Base-by-base conservation (phyloP, 2,113 vertebrate species). In the Numida meleagris region DNA sequence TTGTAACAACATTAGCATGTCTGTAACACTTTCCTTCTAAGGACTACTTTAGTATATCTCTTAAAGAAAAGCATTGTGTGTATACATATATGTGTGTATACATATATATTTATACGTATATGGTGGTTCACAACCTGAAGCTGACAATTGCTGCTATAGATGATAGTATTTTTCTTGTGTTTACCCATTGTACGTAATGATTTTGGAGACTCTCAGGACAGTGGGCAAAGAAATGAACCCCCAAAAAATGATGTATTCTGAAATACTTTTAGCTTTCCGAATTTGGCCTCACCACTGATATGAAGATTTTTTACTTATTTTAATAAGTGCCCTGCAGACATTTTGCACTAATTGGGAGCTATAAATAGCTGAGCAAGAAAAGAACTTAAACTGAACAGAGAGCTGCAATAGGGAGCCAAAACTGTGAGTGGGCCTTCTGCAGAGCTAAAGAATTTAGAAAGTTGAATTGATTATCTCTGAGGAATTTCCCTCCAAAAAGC, bases 331-430 rank as follows among this genome's bases (percentile, higher is more conserved):
- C 55, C 74, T 51, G 14, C 19, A 82, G 79, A 71, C n/a, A 33
- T 88, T 95, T 96, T 94, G 4, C 55, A 83, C 2, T 91, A 89
- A 70, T 55, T 91, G 63, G 46, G 87, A 93, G 38, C 63, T 89
- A 46, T 59, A 88, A 94, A 86, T 74, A 92, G 61, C 74, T 71
- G 75, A 85, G 50, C 14, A 80, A 85, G 81, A 82, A 79, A 86
- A 82, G 5, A 93, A 50, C 23, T 85, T 58, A 57, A 81, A 68
- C 31, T 82, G 67, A 85, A 85, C 51, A 86, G 71, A 70, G 27
- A 73, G 29, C 63, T 80, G 51, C 58, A 85, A 24, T 19, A 62
- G 31, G 51, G 65, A 86, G 77, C 80, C 76, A 86, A 82, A 80
- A 81, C 76, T 86, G 76, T 75, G 86, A 65, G 80, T 83, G 86